Percentiles rank a stretch among this genome's conserved stretches.
Conservation (phyloP, 2,797 vertebrate genomes). For the Thamnophis elegans region DNA sequence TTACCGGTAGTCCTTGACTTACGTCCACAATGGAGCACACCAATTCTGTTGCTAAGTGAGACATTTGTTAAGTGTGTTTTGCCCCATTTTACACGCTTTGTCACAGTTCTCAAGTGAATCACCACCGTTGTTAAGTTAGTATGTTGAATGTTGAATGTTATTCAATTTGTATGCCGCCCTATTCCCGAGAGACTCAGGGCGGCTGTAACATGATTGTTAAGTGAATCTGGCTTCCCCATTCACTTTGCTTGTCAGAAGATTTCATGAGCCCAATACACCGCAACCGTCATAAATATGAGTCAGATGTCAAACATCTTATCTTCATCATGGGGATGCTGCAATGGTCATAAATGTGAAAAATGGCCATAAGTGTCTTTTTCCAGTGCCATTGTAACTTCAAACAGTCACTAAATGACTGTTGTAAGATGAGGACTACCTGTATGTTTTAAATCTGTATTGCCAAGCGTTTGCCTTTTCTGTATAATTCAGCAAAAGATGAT, state of each 20-base stretch:
- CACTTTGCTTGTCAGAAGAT: too few species aligned
- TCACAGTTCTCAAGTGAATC: background rate
- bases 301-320: background rate
- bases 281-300: background rate
- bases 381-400: background rate
- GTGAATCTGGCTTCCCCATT: too few species aligned
- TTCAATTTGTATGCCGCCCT: too few species aligned
- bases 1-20: background rate
- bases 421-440: background rate
- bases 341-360: background rate
- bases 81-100: too few species aligned
- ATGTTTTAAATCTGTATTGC: background rate
- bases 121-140: too few species aligned
- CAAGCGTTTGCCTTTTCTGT: background rate
- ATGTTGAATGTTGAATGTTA: too few species aligned
- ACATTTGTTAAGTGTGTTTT: background rate
- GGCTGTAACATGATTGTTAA: too few species aligned
- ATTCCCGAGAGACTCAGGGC: too few species aligned
- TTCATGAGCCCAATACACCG: background rate
- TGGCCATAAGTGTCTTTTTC: background rate
- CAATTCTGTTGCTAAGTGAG: background rate
- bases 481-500: background rate
- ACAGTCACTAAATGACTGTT: background rate
- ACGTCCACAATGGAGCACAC: background rate
- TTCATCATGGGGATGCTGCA: background rate